Evolutionary conservation across 2,113 vertebrate species (phyloP).

Genomic region (Telmatochromis sp.): DNA sequence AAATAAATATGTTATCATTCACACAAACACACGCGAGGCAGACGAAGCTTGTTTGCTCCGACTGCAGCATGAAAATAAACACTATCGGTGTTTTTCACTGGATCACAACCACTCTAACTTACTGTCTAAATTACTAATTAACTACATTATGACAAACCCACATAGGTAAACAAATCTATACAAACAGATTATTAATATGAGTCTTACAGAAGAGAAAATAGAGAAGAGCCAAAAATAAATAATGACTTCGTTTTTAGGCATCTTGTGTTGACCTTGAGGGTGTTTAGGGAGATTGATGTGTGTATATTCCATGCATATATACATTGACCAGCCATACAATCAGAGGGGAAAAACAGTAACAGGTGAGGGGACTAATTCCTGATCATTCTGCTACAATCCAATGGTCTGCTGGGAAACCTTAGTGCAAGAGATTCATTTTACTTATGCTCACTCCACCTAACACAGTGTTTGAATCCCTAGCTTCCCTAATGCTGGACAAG

Average conservation of each 20-base stretch:
- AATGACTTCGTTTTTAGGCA: neutral
- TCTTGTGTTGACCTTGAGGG: constrained; percentile 5
- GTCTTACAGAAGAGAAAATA: neutral
- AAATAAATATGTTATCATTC: constrained; percentile 2
- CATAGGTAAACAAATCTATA: constrained; percentile 24
- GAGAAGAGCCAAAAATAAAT: neutral
- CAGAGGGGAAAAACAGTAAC: neutral
- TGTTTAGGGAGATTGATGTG: neutral
- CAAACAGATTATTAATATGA: constrained; percentile 19
- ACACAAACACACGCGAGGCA: neutral
- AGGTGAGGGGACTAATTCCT: neutral
- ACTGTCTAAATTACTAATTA: neutral
- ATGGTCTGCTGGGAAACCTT: neutral
- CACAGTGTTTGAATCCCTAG: neutral
- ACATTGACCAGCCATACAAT: neutral
- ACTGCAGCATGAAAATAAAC: constrained; percentile 21
- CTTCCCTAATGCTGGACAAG: neutral
- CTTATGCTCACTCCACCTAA: neutral
- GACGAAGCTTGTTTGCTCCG: constrained; percentile 27
- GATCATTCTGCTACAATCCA: neutral
- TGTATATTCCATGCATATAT: neutral
- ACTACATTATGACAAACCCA: constrained; percentile 21
- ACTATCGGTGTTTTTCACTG: neutral
- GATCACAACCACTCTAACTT: constrained; percentile 7
- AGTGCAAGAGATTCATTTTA: neutral